These are phyloP conservation scores for Saimiri boliviensis DNA, from an alignment of 2,113 vertebrate species.

Conservation along the genomic window DNA sequence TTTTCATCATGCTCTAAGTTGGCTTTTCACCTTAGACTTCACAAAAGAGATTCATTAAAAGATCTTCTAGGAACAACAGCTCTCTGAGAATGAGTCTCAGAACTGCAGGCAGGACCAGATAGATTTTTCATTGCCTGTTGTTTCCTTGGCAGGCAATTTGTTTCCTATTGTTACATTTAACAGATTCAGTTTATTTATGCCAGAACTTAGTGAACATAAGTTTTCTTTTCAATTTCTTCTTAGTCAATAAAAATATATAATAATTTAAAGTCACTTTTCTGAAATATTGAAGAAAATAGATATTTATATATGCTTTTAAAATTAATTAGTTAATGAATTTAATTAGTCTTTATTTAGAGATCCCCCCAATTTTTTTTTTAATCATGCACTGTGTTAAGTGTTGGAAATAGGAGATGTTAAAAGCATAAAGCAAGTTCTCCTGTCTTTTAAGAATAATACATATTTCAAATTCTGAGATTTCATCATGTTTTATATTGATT, in stretches of 20 bases:
- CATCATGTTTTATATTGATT: background rate
- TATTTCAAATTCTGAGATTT: background rate
- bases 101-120: constrained; percentile 33
- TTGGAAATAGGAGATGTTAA: background rate
- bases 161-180: constrained; percentile 46
- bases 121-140: constrained; percentile 54
- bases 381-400: background rate
- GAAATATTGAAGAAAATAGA: background rate
- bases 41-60: constrained; percentile 61
- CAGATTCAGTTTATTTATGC: background rate
- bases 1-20: constrained; percentile 5
- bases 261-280: background rate
- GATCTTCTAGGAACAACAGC: constrained; percentile 42
- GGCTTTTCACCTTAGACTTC: constrained; percentile 28
- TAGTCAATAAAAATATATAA: background rate
- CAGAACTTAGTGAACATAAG: constrained; percentile 14
- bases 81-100: constrained; percentile 12
- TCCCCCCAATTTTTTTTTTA: background rate
- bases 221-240: background rate
- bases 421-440: background rate
- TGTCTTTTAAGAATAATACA: background rate
- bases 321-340: background rate
- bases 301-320: background rate
- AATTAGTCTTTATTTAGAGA: background rate
- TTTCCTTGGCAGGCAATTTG: constrained; percentile 61